Percentiles rank a stretch among this genome's conserved stretches.
These are phyloP conservation scores for Neelides folsomi DNA, from an alignment of 2,888 invertebrate species.

Conservation along the genomic window DNA sequence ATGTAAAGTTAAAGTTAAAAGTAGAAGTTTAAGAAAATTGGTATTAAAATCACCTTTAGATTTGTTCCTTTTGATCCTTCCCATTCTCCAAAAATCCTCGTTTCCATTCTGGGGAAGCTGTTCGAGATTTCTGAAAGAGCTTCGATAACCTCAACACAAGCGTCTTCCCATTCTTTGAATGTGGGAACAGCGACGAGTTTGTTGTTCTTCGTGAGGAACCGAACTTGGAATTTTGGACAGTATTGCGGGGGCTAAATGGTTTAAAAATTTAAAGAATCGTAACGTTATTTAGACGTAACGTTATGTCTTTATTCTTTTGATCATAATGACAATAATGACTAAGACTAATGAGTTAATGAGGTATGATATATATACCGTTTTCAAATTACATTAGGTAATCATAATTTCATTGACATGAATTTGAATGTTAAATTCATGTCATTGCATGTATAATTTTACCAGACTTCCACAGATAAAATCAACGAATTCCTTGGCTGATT, in stretches of 20 bases:
- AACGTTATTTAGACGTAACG: too few relatives aligned
- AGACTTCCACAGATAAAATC: conserved; percentile 61
- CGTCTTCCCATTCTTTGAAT: conserved; percentile 58
- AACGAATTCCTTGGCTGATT: conserved; percentile 64
- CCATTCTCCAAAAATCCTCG: conserved; percentile 39
- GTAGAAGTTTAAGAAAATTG: not conserved
- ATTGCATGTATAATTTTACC: too few relatives aligned
- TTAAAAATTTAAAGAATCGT: not conserved
- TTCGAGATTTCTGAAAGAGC: conserved; percentile 59
- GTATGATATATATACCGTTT: too few relatives aligned
- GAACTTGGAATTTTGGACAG: conserved; percentile 27
- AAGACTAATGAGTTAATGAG: too few relatives aligned
- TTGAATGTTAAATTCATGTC: too few relatives aligned
- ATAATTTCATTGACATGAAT: too few relatives aligned
- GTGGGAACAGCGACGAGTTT: conserved; percentile 42
- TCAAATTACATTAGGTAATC: too few relatives aligned
- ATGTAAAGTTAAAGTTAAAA: not conserved
- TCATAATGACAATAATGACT: too few relatives aligned
- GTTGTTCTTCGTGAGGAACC: conserved; percentile 25
- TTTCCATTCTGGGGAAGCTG: conserved; percentile 64
- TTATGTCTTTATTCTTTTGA: too few relatives aligned
- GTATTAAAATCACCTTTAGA: conserved; percentile 1
- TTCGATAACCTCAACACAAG: conserved; percentile 56
- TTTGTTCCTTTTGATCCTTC: conserved; percentile 10
- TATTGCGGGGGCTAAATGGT: conserved; percentile 21